These are phyloP conservation scores for Aricia agestis DNA, from an alignment of 1,140 invertebrate species.

Conservation along the genomic window DNA sequence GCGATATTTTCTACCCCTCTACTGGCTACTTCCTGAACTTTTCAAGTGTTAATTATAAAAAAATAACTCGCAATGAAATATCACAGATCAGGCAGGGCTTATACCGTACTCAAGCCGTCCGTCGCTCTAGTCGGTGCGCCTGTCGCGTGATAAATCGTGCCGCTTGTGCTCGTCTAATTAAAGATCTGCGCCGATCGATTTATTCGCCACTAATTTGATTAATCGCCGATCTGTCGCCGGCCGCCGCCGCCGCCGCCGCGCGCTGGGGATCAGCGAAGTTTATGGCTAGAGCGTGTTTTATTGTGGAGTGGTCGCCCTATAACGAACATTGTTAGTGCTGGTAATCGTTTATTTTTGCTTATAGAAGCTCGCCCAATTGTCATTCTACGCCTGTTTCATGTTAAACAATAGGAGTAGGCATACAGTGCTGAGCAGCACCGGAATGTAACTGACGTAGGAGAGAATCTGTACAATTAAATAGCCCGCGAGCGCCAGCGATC, in stretches of 20 bases:
- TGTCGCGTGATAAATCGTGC: neutral
- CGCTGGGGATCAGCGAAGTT: neutral
- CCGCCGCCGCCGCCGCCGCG: neutral
- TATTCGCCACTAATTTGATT: conserved; percentile 3
- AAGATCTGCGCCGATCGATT: conserved; percentile 5
- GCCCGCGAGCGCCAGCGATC: too few species aligned
- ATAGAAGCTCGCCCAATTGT: neutral
- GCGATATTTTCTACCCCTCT: too few species aligned
- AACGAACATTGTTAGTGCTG: neutral
- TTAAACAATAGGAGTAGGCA: too few species aligned
- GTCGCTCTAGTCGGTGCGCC: neutral
- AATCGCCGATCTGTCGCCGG: conserved; percentile 23
- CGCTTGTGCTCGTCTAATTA: neutral
- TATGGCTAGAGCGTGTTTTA: neutral
- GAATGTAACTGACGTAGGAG: neutral
- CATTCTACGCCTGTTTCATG: too few species aligned
- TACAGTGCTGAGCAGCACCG: neutral
- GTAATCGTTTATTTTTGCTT: neutral
- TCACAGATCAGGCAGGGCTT: neutral
- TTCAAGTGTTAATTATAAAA: too few species aligned
- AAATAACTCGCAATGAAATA: neutral
- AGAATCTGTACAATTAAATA: neutral
- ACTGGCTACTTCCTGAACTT: too few species aligned
- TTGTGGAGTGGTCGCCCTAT: neutral
- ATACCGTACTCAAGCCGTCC: neutral